Percentiles rank a stretch among this genome's conserved stretches.
These are phyloP conservation scores for Stratiomys singularior DNA, from an alignment of 2,888 invertebrate species.

Conservation along the genomic window DNA sequence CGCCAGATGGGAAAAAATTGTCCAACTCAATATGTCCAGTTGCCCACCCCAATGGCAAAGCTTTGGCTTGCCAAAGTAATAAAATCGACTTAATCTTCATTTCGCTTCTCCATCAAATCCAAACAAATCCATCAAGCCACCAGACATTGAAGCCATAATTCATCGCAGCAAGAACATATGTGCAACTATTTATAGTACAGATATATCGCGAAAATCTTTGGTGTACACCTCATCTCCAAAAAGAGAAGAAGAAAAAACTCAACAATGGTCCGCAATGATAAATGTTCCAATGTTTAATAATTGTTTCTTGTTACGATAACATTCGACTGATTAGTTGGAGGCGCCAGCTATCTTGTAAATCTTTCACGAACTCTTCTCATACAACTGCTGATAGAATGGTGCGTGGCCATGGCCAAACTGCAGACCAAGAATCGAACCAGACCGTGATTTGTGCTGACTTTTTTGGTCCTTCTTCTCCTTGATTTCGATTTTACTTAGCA, in stretches of 20 bases:
- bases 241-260: neutral
- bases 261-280: slow-evolving; percentile 38
- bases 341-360: slow-evolving; percentile 46
- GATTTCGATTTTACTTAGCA: neutral
- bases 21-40: too few species aligned
- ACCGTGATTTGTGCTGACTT: neutral
- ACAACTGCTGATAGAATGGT: neutral
- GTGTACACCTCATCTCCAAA: neutral
- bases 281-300: slow-evolving; percentile 44
- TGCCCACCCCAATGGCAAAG: too few species aligned
- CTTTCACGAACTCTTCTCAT: slow-evolving; percentile 33
- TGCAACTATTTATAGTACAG: slow-evolving; percentile 1
- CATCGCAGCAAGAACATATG: neutral
- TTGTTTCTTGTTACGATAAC: slow-evolving; percentile 46
- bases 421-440: too few species aligned
- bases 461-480: neutral
- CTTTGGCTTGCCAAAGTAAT: too few species aligned
- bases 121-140: neutral
- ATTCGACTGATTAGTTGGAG: slow-evolving; percentile 42
- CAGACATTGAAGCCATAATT: neutral
- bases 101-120: neutral
- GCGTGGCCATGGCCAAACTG: neutral
- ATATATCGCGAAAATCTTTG: neutral
- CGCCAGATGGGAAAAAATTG: too few species aligned
- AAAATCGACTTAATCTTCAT: too few species aligned